phyloP scores from a whole-genome alignment of 1,140 invertebrate species.

The Eriosoma lanigerum region DNA sequence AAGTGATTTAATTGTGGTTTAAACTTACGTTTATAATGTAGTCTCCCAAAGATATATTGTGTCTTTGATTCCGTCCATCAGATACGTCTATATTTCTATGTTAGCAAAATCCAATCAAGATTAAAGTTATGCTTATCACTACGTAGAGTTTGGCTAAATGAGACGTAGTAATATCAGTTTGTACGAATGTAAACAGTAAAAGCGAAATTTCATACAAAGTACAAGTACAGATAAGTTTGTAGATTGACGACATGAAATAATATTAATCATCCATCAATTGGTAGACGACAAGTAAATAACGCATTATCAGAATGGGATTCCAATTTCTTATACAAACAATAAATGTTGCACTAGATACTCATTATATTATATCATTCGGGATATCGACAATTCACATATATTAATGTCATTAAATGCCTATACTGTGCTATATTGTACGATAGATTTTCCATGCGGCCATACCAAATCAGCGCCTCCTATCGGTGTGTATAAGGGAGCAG shows the following conservation, averaged over 20 bases:
- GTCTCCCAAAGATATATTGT: no score
- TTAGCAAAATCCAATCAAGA: no score
- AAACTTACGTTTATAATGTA: no score
- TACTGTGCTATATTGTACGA: background rate
- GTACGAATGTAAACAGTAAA: background rate
- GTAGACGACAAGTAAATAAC: background rate
- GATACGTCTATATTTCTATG: no score
- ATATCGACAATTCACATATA: background rate
- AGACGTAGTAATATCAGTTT: background rate
- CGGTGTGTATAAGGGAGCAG: background rate
- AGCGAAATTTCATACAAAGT: background rate
- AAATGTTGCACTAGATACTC: background rate
- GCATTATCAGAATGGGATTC: background rate
- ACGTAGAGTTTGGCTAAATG: background rate
- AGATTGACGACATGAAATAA: no score
- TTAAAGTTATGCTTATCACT: no score
- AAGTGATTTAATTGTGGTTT: no score
- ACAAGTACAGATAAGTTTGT: no score
- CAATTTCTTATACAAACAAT: background rate
- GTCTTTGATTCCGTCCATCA: no score
- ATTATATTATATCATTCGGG: background rate
- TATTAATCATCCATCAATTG: no score
- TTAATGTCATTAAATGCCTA: background rate
- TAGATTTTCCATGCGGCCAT: background rate
- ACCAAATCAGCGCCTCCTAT: background rate